A percentile compares a stretch with the other conserved stretches of the same genome.
phyloP scores from a whole-genome alignment of 2,113 vertebrate genomes.

The Anoura caudifer region DNA sequence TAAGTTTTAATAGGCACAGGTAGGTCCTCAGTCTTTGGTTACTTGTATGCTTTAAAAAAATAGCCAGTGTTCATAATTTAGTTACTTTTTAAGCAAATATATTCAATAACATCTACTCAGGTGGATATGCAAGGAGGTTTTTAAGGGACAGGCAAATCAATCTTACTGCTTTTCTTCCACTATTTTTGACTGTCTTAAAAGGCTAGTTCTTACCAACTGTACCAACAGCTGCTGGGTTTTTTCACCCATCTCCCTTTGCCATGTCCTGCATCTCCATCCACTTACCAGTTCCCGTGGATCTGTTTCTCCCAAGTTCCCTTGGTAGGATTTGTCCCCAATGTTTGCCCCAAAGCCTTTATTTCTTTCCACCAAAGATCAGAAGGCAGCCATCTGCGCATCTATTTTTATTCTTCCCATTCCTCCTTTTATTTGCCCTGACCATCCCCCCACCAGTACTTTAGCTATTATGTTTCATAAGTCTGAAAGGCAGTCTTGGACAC shows the following conservation, averaged over 20 bases:
- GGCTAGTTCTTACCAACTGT: not conserved
- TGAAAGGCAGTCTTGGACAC: not conserved
- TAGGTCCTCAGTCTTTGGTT: not conserved
- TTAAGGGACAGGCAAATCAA: not conserved
- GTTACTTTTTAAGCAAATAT: not conserved
- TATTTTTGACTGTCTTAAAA: not conserved
- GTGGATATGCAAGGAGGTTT: not conserved
- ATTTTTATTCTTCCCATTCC: not conserved
- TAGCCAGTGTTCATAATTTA: not conserved
- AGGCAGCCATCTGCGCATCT: not conserved
- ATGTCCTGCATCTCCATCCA: not conserved
- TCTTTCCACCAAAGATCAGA: not conserved
- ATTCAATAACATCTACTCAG: not conserved
- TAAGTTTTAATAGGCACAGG: not conserved
- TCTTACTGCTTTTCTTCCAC: not conserved
- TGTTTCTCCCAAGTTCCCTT: not conserved
- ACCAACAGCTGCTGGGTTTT: not conserved
- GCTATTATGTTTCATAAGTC: not conserved
- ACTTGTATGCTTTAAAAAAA: not conserved
- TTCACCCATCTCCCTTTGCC: not conserved
- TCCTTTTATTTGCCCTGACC: not conserved
- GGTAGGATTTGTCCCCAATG: not conserved
- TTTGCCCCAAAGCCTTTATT: not conserved
- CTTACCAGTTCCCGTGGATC: not conserved
- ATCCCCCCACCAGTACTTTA: not conserved